Evolutionary conservation across 2,113 vertebrate genomes (phyloP).

Genomic region (Prunella fulvescens): DNA sequence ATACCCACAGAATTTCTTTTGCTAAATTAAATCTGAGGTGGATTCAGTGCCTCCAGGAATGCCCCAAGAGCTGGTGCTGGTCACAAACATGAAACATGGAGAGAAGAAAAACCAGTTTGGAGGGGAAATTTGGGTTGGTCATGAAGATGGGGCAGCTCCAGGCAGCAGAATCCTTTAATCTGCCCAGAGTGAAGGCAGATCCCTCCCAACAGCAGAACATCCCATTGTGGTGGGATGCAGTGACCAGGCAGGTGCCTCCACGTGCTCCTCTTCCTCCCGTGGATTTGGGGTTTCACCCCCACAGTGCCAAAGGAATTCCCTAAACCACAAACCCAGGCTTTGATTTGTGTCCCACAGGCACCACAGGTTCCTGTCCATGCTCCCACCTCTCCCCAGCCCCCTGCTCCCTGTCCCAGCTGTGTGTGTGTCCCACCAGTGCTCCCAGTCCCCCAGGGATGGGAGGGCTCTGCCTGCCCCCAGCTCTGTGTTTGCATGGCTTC

Average conservation of each 20-base stretch:
- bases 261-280: background rate
- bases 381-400: background rate
- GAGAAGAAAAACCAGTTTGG: background rate
- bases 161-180: background rate
- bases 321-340: background rate
- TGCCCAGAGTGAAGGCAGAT: background rate
- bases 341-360: background rate
- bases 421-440: background rate
- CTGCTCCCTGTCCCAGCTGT: background rate
- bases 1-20: background rate
- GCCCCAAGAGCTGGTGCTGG: background rate
- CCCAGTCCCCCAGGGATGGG: background rate
- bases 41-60: background rate
- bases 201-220: background rate
- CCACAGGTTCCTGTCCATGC: background rate
- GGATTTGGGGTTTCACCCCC: background rate
- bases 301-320: accelerated
- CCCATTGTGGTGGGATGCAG: background rate
- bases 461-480: slow-evolving; percentile 13
- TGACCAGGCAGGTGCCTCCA: background rate
- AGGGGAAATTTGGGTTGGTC: background rate
- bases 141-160: background rate
- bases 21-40: background rate
- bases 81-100: accelerated
- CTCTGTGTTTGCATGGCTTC: slow-evolving; percentile 59